Conservation (phyloP, 2,888 invertebrate species). For the Scrobipalpa costella region DNA sequence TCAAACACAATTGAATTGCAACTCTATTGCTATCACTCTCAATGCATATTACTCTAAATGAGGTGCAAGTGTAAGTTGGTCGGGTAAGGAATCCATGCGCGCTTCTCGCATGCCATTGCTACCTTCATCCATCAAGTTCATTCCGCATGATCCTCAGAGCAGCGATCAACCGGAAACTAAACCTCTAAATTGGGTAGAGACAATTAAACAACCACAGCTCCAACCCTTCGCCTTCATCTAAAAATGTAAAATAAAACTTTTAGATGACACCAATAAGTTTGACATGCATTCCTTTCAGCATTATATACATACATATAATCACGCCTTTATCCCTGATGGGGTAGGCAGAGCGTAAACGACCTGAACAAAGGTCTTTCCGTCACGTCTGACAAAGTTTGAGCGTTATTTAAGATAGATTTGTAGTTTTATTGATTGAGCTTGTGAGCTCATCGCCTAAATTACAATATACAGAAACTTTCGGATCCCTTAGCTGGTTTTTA, state of each 20-base stretch:
- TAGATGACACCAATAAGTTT: neutral
- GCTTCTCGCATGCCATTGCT: conserved; percentile 62
- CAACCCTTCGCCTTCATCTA: neutral
- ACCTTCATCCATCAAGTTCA: conserved; percentile 79
- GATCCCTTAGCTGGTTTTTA: too few relatives aligned
- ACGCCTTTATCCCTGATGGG: too few relatives aligned
- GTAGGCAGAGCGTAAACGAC: too few relatives aligned
- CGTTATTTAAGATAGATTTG: too few relatives aligned
- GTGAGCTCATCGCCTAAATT: too few relatives aligned
- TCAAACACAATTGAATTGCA: neutral
- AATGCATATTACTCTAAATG: neutral
- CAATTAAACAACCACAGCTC: conserved; percentile 28
- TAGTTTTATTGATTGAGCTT: too few relatives aligned
- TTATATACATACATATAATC: too few relatives aligned
- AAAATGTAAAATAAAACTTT: neutral
- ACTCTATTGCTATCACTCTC: neutral
- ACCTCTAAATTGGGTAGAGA: conserved; percentile 57
- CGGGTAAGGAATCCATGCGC: conserved; percentile 62
- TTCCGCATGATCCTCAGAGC: conserved; percentile 71
- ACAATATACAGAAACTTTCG: too few relatives aligned
- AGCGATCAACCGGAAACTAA: conserved; percentile 69
- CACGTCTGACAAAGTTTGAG: too few relatives aligned
- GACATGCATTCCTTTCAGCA: too few relatives aligned
- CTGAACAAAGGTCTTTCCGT: too few relatives aligned
- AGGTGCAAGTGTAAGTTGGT: conserved; percentile 43